Conservation (phyloP, 2,113 vertebrate genomes). For the Tor tambroides region DNA sequence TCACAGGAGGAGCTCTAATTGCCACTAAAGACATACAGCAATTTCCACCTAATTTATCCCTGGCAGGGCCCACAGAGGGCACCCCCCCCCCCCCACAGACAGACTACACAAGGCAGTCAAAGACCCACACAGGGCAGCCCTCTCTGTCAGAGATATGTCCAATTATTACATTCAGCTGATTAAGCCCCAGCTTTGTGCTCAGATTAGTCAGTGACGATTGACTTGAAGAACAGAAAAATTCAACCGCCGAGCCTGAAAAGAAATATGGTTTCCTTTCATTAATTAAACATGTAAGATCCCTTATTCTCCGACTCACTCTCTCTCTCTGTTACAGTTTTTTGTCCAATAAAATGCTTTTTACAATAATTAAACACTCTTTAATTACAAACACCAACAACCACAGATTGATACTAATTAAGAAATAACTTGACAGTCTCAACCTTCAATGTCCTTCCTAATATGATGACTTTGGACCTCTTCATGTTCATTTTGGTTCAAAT, state of each 20-base stretch:
- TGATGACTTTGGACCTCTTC: not conserved
- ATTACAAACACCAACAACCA: not conserved
- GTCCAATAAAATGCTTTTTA: not conserved
- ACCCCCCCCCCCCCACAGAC: not conserved
- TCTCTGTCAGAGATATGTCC: constrained; percentile 45
- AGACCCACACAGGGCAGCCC: constrained; percentile 31
- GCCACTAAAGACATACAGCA: constrained; percentile 63
- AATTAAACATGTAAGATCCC: constrained; percentile 36
- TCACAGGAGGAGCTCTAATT: constrained; percentile 68
- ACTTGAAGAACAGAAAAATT: constrained; percentile 25
- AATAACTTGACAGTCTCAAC: not conserved
- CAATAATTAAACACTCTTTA: too few species aligned
- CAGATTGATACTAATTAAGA: not conserved
- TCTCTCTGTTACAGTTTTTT: not conserved
- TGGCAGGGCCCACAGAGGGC: constrained; percentile 51
- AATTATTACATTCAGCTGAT: constrained; percentile 54
- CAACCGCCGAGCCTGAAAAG: not conserved
- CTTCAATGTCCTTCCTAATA: too few species aligned
- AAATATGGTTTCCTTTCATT: constrained; percentile 25
- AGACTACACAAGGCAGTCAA: constrained; percentile 11
- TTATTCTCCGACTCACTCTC: not conserved
- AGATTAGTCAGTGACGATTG: constrained; percentile 54
- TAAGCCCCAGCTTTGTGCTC: constrained; percentile 46
- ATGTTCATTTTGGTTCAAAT: too few species aligned
- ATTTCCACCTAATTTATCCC: constrained; percentile 70